phyloP scores from a whole-genome alignment of 2,113 vertebrate species.

The Chitala chitala region DNA sequence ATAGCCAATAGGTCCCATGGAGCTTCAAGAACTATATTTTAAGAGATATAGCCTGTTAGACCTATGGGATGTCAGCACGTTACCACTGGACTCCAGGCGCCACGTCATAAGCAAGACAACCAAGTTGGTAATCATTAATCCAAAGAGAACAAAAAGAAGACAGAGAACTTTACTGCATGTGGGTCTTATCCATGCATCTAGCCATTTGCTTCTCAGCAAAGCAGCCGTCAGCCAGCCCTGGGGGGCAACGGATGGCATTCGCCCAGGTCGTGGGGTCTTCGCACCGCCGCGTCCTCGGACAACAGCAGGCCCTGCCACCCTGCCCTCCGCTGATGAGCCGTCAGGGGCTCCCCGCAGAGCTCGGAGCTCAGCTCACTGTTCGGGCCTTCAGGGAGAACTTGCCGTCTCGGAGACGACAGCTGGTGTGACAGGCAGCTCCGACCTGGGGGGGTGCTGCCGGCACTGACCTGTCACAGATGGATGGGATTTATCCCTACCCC shows the following conservation, averaged over 20 bases:
- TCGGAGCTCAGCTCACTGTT: not conserved
- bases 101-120: not conserved
- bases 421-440: not conserved
- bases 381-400: not conserved
- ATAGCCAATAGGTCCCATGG: not conserved
- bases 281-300: not conserved
- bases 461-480: conserved; percentile 13
- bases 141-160: not conserved
- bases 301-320: not conserved
- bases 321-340: conserved; percentile 15
- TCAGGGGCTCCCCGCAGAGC: not conserved
- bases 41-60: no score
- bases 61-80: no score
- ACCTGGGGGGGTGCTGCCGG: not conserved
- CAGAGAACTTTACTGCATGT: not conserved
- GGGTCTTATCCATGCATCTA: not conserved
- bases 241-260: not conserved
- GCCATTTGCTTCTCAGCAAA: no score
- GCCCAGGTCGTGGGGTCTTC: conserved; percentile 2
- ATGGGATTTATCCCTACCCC: not conserved
- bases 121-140: not conserved
- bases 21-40: no score
- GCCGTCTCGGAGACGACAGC: not conserved
- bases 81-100: no score
- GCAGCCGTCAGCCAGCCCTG: not conserved